These are phyloP conservation scores for Chaetops frenatus DNA, from an alignment of 2,113 vertebrate species.

Conservation along the genomic window DNA sequence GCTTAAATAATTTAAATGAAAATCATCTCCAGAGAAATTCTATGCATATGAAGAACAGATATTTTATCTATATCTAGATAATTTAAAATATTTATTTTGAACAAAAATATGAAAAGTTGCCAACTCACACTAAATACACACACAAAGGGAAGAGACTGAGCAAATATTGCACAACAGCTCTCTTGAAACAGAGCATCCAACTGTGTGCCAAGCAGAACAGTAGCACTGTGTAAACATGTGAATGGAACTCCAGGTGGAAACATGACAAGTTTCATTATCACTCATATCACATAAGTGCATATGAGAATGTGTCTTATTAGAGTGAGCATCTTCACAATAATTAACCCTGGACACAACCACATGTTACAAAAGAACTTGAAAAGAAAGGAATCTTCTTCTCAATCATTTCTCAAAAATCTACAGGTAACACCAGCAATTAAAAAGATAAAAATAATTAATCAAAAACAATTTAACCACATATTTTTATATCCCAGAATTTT, in stretches of 20 bases:
- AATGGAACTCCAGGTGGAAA: not conserved
- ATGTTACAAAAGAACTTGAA: not conserved
- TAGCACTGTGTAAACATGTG: not conserved
- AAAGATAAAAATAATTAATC: not conserved
- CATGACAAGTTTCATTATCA: not conserved
- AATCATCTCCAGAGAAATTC: not conserved
- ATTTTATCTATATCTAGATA: not conserved
- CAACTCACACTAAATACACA: not conserved
- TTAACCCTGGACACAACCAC: not conserved
- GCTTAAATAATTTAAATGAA: not conserved
- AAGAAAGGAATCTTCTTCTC: not conserved
- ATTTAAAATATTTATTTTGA: not conserved
- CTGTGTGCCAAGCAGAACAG: not conserved
- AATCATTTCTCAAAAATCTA: not conserved
- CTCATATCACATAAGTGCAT: not conserved
- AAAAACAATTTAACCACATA: not conserved
- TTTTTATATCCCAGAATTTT: not conserved
- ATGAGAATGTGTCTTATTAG: not conserved
- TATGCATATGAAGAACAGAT: not conserved
- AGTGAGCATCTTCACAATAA: not conserved
- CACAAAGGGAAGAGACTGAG: not conserved
- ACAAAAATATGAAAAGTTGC: not conserved
- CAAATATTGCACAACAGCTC: not conserved
- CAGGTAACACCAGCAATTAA: not conserved
- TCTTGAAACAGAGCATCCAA: not conserved